Evolutionary conservation across 1,140 invertebrate genomes (phyloP).

Genomic region (Babylonia areolata): DNA sequence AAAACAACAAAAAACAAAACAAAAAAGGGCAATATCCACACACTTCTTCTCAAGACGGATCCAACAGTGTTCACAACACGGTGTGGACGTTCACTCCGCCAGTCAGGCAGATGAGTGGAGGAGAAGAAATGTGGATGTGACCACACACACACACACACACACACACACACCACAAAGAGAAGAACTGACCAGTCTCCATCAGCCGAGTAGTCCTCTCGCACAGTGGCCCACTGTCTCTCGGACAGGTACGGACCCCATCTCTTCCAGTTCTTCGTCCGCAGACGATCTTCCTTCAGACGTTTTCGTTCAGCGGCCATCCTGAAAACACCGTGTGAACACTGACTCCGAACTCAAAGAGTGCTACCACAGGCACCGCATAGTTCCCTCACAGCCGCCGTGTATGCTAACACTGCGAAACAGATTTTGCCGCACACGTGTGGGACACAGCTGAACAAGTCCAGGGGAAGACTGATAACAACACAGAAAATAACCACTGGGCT

Average conservation of each 20-base stretch:
- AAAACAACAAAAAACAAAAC: too few species aligned
- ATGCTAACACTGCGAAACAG: background rate
- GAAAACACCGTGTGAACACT: background rate
- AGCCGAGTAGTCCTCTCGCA: conserved; percentile 76
- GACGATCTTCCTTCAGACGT: conserved; percentile 64
- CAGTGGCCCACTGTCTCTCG: conserved; percentile 77
- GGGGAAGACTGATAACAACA: background rate
- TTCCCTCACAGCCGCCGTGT: too few species aligned
- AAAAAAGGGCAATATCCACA: too few species aligned
- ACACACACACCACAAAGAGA: background rate
- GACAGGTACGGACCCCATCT: conserved; percentile 76
- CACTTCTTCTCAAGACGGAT: too few species aligned
- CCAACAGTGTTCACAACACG: too few species aligned
- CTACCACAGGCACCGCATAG: background rate
- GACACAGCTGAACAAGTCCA: background rate
- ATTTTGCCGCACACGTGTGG: background rate
- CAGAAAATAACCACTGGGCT: too few species aligned
- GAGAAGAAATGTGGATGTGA: too few species aligned
- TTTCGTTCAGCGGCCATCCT: conserved; percentile 55
- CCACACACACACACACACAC: too few species aligned
- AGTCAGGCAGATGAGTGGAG: too few species aligned
- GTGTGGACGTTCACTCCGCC: too few species aligned
- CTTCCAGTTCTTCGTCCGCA: conserved; percentile 71
- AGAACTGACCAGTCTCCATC: conserved; percentile 73
- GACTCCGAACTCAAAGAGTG: background rate